phyloP scores from a whole-genome alignment of 2,888 invertebrate genomes.

The Acanthacorydalis orientalis region DNA sequence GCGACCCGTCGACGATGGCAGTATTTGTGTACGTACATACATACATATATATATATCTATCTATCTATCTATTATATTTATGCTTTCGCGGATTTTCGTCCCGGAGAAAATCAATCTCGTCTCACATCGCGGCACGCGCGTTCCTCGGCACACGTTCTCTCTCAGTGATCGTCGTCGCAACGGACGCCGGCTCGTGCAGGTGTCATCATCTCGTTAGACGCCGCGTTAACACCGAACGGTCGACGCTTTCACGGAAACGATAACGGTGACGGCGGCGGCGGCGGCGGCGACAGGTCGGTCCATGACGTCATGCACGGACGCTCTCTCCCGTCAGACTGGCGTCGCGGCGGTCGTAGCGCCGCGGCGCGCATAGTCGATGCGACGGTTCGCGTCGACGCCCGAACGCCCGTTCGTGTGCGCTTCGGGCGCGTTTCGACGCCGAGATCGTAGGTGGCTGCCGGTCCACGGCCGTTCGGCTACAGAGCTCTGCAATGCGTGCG shows the following conservation, averaged over 20 bases:
- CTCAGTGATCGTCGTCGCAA: no score
- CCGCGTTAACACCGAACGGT: background rate
- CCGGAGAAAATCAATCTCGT: background rate
- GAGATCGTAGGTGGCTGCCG: background rate
- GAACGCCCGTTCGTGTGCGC: background rate
- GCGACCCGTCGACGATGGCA: no score
- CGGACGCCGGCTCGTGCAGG: no score
- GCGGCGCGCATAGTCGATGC: slow-evolving; percentile 4
- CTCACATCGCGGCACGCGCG: background rate
- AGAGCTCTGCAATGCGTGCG: no score
- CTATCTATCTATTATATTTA: background rate
- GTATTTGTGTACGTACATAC: no score
- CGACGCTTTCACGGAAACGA: background rate
- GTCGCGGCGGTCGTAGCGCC: slow-evolving; percentile 17
- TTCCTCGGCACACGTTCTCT: no score
- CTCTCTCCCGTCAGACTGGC: slow-evolving; percentile 23
- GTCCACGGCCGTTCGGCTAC: no score
- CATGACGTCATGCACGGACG: slow-evolving; percentile 13
- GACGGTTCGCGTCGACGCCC: slow-evolving; percentile 4
- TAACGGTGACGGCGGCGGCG: background rate
- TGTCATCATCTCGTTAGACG: no score
- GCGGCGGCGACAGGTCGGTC: background rate
- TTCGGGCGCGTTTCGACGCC: background rate
- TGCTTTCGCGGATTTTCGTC: background rate
- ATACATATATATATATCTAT: background rate